Evolutionary conservation across 2,113 vertebrate genomes (phyloP).

Genomic region (Pollachius pollachius): DNA sequence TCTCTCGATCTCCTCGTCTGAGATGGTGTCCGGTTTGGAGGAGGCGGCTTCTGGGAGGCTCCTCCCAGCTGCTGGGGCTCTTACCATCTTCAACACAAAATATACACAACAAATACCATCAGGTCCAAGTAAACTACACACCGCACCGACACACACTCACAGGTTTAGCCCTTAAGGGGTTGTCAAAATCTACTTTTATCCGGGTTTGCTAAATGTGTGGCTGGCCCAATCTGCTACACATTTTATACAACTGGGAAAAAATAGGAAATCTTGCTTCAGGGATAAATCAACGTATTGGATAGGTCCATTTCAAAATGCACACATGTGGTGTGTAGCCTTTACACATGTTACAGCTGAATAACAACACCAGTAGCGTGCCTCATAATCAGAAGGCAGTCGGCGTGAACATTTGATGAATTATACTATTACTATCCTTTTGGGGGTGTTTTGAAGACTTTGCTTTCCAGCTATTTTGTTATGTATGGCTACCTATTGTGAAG

Average conservation of each 20-base stretch:
- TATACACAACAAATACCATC: conserved; percentile 22
- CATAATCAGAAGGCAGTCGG: not conserved
- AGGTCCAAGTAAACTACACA: too few relatives aligned
- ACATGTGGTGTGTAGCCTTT: not conserved
- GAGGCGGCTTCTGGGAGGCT: conserved; percentile 81
- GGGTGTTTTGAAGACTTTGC: not conserved
- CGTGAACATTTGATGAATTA: not conserved
- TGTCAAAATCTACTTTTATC: too few relatives aligned
- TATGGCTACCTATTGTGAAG: conserved; percentile 25
- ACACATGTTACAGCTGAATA: not conserved
- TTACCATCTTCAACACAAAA: conserved; percentile 84
- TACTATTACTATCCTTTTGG: too few relatives aligned
- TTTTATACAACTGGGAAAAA: conserved; percentile 7
- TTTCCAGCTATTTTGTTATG: not conserved
- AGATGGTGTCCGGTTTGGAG: conserved; percentile 81
- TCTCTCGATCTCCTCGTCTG: conserved; percentile 95
- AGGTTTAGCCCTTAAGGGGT: too few relatives aligned
- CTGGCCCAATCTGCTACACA: not conserved
- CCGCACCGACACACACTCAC: too few relatives aligned
- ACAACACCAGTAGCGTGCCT: not conserved
- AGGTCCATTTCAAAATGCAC: not conserved
- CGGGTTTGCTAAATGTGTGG: too few relatives aligned
- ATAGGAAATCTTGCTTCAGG: too few relatives aligned
- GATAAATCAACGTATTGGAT: too few relatives aligned
- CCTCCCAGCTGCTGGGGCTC: conserved; percentile 87